Base-by-base conservation (phyloP, 1,140 invertebrate genomes). In the Dryas iulia region DNA sequence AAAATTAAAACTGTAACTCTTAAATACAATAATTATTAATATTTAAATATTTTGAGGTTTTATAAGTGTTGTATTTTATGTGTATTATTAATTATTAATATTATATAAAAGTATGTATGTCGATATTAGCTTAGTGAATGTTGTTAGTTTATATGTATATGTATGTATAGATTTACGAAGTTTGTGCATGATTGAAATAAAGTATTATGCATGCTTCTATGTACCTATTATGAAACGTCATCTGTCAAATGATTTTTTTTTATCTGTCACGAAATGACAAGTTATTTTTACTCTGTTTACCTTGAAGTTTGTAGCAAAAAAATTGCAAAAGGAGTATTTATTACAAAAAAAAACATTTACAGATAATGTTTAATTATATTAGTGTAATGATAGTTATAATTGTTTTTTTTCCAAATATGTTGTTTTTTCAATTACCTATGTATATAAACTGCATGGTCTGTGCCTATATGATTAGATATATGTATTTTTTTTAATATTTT, bases 131-230 rank as follows among this genome's bases (percentile, higher is more conserved):
- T 67, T 60, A 67, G 65, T 30, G 24, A 61, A 18, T n/a, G 35
- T 39, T 39, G 21, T 67, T 67, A 54, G 66, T 54, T 33, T 39
- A 59, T 65, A 26, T 59, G 54, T 70, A 57, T 47, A 56, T 47
- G 21, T 59, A 59, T 70, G 62, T 47, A 56, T 47, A 47, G 18
- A 47, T 47, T 47, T 47, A 47, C n/a, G 39, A 47, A 21, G 14
- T 69, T 39, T 69, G 31, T 69, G 68, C 61, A 70, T 70, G 62
- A 11, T 60, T 56, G 28, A 60, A n/a, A 31, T 30, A 59, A 58
- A 69, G 59, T 69, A 56, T 39, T 25, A 65, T 73, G 66, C 66
- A 67, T 73, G 66, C 31, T 65, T 71, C 18, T 65, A 60, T 69
- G 18, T 47, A 47, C 12, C n/a, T 6, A n/a, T n/a, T n/a, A 31